A percentile compares a stretch with the other conserved stretches of the same genome.
These are phyloP conservation scores for Apantesis nais DNA, from an alignment of 2,888 invertebrate genomes.

Conservation along the genomic window DNA sequence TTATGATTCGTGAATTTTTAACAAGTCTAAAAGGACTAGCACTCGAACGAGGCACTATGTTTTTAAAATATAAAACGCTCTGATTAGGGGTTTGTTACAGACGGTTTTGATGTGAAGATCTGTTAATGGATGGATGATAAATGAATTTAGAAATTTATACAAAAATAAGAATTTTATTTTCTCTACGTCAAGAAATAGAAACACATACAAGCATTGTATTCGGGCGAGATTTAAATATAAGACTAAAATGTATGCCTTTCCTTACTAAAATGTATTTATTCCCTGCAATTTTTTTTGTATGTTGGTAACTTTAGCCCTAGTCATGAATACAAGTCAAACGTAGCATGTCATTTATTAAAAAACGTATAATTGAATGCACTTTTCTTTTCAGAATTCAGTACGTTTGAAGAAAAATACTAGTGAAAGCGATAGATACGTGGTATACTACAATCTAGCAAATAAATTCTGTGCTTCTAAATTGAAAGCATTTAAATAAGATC, in stretches of 20 bases:
- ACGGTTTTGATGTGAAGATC: slow-evolving; percentile 16
- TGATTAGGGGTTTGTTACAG: slow-evolving; percentile 30
- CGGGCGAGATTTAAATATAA: not conserved
- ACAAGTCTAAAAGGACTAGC: slow-evolving; percentile 66
- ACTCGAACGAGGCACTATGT: slow-evolving; percentile 47
- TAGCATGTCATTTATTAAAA: not conserved
- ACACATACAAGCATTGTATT: too few species aligned
- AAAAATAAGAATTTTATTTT: not conserved
- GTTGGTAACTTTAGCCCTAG: not conserved
- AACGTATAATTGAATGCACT: not conserved
- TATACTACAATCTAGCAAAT: too few species aligned
- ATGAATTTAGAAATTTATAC: slow-evolving; percentile 4
- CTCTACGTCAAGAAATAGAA: not conserved
- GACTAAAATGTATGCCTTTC: not conserved
- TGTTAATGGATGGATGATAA: slow-evolving; percentile 6
- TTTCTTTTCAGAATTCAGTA: not conserved
- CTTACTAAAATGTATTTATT: too few species aligned
- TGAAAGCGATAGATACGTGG: not conserved
- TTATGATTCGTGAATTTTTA: slow-evolving; percentile 79
- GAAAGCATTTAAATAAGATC: not conserved
- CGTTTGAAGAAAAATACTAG: not conserved
- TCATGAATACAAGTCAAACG: not conserved
- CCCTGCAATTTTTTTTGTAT: not conserved
- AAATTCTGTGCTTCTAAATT: too few species aligned
- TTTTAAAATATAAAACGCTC: slow-evolving; percentile 37